Evolutionary conservation across 2,113 vertebrate species (phyloP).

Genomic region (Sebastes fasciatus): DNA sequence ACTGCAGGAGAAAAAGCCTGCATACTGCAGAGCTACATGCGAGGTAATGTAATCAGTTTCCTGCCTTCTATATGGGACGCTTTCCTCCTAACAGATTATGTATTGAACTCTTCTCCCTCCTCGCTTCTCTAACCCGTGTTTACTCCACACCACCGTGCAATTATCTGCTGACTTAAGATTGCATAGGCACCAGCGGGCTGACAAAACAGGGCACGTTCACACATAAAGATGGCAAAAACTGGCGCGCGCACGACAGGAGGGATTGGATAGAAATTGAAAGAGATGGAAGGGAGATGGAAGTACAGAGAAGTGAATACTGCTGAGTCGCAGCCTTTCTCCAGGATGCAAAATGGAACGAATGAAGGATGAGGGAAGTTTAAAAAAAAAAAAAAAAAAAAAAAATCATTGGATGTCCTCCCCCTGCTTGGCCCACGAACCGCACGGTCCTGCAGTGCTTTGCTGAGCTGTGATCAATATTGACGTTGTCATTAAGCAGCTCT

Average conservation of each 20-base stretch:
- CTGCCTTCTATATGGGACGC: conserved; percentile 49
- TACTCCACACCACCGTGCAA: conserved; percentile 54
- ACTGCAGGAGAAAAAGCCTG: conserved; percentile 27
- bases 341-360: conserved; percentile 65
- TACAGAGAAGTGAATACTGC: conserved; percentile 56
- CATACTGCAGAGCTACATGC: conserved; percentile 33
- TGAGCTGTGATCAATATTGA: conserved; percentile 81
- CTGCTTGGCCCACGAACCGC: conserved; percentile 68
- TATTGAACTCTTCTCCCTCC: conserved; percentile 59
- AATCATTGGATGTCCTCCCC: conserved; percentile 68
- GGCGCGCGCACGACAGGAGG: conserved; percentile 1
- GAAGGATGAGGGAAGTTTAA: conserved; percentile 64
- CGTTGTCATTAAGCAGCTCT: conserved; percentile 79
- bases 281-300: conserved; percentile 60
- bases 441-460: conserved; percentile 62
- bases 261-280: conserved; percentile 59
- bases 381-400: conserved; percentile 43
- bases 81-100: conserved; percentile 65
- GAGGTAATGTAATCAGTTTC: conserved; percentile 53
- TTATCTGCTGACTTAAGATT: conserved; percentile 68
- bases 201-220: conserved; percentile 38
- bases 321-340: conserved; percentile 61
- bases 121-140: conserved; percentile 48
- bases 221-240: conserved; percentile 37
- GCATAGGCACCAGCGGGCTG: conserved; percentile 39